Base-by-base conservation (phyloP, 2,113 vertebrate species). In the Desmodus rotundus region DNA sequence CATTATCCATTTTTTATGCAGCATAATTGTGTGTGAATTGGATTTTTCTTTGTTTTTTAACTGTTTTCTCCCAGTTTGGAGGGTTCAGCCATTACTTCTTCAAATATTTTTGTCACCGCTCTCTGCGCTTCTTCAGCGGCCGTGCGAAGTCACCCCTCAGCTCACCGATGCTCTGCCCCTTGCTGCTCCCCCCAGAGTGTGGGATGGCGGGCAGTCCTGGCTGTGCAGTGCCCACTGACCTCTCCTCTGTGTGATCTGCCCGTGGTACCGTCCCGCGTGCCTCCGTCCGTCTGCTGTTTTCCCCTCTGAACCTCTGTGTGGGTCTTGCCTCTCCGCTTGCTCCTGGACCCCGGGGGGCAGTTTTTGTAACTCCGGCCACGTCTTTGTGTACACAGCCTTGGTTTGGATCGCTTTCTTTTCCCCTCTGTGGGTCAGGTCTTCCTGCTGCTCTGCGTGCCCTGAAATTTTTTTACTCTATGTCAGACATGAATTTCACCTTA, bases 101-200 rank as follows among this genome's bases (percentile, higher is more conserved):
- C 28, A 50, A 38, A 31, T 31, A 19, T 28, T 47, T 81, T 61
- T 54, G 24, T 86, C 41, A 12, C 28, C 12, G 36, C 58, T 56
- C 31, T 36, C 8, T 43, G 7, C n/a, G 19, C 67, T 19, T 14
- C 87, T 28, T 31, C 22, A 33, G 41, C 2, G 11, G 31, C 41
- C 3, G 0, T 28, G 61, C 54, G 67, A 72, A 7, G 33, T 38
- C 61, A 3, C 38, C 20, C n/a, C 28, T 0, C 14, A 0, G 26
- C 13, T 78, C 31, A 20, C 12, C 72, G 38, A 14, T 2, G 4
- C 22, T 38, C n/a, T 15, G 24, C 38, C 47, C 3, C 22, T 63
- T 54, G 6, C 33, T 54, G 26, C 28, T 47, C 13, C 43, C 65
- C 24, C n/a, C 38, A 70, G 0, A 3, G 17, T 31, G 8, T 41